Base-by-base conservation (phyloP, 2,113 vertebrate genomes). In the rabbit (Oryctolagus cuniculus) region DNA sequence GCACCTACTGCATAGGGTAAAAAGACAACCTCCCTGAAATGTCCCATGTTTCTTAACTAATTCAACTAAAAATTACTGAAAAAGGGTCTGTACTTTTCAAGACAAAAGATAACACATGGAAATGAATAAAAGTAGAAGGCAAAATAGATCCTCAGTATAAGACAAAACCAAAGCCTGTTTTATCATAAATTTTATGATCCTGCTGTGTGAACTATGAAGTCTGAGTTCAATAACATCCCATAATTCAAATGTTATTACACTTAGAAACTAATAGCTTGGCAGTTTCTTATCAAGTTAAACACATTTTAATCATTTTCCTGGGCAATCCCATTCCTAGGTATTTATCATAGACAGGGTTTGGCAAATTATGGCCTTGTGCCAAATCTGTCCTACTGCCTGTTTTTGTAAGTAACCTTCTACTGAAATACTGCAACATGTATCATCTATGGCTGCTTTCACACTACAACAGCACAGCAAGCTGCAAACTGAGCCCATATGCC, bases 21-120 rank as follows among this genome's bases (percentile, higher is more conserved):
- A 82, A 29, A 82, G 36, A 53, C 34, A 70, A 85, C 19, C 29
- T 89, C n/a, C 27, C 63, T 89, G 29, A 70, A 67, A 82, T 63
- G 17, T 49, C 74, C 6, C 61, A 90, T 25, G 29, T 55, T 44
- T 81, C 27, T 94, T 81, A 63, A 73, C 7, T 87, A 64, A 91
- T 49, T 69, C 74, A 92, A 84, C 74, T 53, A 89, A 91, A 89
- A 92, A 89, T 79, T 22, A 87, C 63, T 78, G 73, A 69, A 91
- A 61, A 73, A 34, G 10, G 21, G 5, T 69, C 74, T 64, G 5
- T 2, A 44, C 16, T 70, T 89, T 85, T 25, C 27, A 92, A 53
- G 36, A 12, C 24, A 64, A 64, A 91, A 87, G 69, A 94, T 11
- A 15, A 81, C 73, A 74, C 16, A 81, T 55, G 74, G 70, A 77